Evolutionary conservation across 2,113 vertebrate genomes (phyloP).

Genomic region (Camelus bactrianus): DNA sequence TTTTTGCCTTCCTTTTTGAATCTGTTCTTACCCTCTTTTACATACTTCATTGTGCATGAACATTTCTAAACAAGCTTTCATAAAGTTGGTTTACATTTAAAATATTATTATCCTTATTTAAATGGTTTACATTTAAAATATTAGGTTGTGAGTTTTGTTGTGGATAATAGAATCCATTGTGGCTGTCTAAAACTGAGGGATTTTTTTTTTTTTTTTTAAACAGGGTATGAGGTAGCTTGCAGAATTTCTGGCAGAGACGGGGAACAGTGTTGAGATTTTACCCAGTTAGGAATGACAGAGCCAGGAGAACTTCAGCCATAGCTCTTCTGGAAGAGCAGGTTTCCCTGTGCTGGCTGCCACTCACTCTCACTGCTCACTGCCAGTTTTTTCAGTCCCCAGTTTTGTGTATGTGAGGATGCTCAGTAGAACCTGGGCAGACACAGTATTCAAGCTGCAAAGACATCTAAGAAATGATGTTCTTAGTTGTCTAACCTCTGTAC

Average conservation of each 20-base stretch:
- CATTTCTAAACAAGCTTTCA: slow-evolving; percentile 29
- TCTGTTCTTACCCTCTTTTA: neutral
- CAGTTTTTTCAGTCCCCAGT: neutral
- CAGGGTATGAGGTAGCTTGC: neutral
- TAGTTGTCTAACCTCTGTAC: neutral
- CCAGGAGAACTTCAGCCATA: neutral
- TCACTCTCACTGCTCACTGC: neutral
- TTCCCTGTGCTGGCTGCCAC: neutral
- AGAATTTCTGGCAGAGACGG: neutral
- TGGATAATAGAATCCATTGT: neutral
- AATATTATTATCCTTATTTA: neutral
- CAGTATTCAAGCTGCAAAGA: neutral
- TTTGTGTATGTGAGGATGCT: neutral
- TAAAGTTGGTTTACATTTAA: slow-evolving; percentile 9
- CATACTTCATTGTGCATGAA: neutral
- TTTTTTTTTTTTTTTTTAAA: neutral
- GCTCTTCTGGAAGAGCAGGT: neutral
- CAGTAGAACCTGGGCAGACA: neutral
- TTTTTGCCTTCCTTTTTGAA: neutral
- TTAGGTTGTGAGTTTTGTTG: neutral
- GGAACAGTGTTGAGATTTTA: neutral
- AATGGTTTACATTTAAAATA: neutral
- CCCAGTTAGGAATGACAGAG: neutral
- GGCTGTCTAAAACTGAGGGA: neutral
- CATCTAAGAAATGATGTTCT: neutral